Conservation (phyloP, 37 sponge, comb jelly and placozoan genomes). For the Ianthella basta region DNA sequence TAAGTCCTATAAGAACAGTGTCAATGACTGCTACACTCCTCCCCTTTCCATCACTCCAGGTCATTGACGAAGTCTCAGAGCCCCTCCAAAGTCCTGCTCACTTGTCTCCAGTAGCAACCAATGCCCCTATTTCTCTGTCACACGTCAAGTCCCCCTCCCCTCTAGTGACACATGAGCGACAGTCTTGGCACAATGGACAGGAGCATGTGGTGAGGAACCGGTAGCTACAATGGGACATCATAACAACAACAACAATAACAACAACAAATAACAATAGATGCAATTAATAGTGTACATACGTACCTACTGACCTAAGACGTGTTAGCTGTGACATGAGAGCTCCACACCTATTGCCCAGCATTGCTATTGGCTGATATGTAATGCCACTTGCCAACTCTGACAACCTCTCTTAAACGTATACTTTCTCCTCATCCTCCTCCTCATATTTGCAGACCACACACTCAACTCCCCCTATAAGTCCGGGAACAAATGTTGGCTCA, state of each 20-base stretch:
- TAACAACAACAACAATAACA: too few species aligned
- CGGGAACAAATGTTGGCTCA: too few species aligned
- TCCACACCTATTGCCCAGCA: too few species aligned
- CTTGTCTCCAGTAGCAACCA: not conserved
- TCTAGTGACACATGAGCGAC: not conserved
- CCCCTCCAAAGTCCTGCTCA: not conserved
- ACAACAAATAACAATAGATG: too few species aligned
- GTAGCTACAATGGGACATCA: not conserved
- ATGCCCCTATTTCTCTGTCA: not conserved
- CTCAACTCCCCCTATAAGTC: too few species aligned
- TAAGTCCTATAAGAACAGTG: too few species aligned
- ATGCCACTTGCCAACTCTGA: too few species aligned
- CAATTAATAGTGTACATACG: too few species aligned
- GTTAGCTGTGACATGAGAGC: not conserved
- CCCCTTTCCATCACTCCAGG: not conserved
- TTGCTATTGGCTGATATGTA: too few species aligned
- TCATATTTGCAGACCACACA: not conserved
- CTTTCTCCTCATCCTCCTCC: not conserved
- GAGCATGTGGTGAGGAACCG: not conserved
- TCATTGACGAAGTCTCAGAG: not conserved
- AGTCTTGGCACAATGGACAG: not conserved
- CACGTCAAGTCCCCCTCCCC: constrained; percentile 5
- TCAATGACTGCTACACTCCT: not conserved
- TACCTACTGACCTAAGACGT: too few species aligned
- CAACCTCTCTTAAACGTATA: too few species aligned